Evolutionary conservation across 2,888 invertebrate genomes (phyloP), one percentile per base, ranked within the genome.

Genomic region (Sceliomorpha sp.): DNA sequence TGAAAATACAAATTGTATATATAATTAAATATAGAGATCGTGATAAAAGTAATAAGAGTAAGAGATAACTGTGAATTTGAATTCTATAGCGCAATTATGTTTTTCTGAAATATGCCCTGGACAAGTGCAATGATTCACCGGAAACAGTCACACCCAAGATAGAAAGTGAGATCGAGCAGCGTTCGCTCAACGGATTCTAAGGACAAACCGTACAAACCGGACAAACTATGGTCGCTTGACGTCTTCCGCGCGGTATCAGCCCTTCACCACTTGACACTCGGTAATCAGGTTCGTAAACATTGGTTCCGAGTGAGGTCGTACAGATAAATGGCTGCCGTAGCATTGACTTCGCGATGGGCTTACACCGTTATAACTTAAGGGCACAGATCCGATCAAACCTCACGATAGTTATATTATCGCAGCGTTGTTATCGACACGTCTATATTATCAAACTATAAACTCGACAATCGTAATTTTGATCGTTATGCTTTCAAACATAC

Each of bases 311-410:
- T 32, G 40, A 12, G 31, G 37, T 56, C 51, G 47, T 42, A 17
- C 58, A 56, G 51, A 69, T 63, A 69, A 69, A 63, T 37, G 63
- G 51, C 69, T 50, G 56, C 24, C 39, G 59, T 36, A 34, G 53
- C 51, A 51, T 63, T 53, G 62, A 44, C 48, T 56, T 32, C 47
- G 62, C 62, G 45, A 62, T 58, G 58, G 17, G 36, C 56, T 34
- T 10, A 42, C 56, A 51, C 62, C 68, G 68, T 68, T 68, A 68
- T 60, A 62, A 56, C 56, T 56, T 45, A 62, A 55, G 60, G 62
- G 56, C 55, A 55, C 34, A 48, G 62, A 51, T 51, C 34, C 53
- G 53, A 69, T 69, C 69, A 50, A 44, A 15, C 47, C 47, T 44
- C 53, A 8, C 36, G 48, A 59, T 64, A 48, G 69, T 58, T 48